A percentile compares a stretch with the other conserved stretches of the same genome.
Evolutionary conservation across 2,888 invertebrate species (phyloP).

Genomic region (Eudasyphora cyanicolor): DNA sequence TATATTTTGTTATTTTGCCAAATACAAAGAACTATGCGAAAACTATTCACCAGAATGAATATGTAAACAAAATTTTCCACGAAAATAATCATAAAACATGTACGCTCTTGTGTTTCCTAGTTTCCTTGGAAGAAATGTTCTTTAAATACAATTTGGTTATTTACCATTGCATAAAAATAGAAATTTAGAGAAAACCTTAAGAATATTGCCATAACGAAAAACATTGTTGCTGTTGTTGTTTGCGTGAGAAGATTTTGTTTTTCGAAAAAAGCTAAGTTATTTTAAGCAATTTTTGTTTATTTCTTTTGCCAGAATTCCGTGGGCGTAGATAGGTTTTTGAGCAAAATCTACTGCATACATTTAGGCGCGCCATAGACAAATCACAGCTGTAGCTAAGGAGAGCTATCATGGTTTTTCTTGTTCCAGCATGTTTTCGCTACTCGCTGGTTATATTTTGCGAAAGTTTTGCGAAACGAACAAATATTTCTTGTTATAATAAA

Average conservation of each 20-base stretch:
- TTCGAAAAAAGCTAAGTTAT: conserved; percentile 1
- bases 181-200: neutral
- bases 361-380: neutral
- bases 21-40: too few species aligned
- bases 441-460: neutral
- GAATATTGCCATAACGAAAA: neutral
- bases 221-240: neutral
- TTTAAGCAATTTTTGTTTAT: conserved; percentile 30
- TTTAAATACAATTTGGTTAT: conserved; percentile 10
- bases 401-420: neutral
- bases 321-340: neutral
- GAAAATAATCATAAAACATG: neutral
- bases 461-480: conserved; percentile 12
- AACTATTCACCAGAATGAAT: too few species aligned
- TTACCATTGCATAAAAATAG: neutral
- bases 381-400: conserved; percentile 1
- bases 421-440: neutral
- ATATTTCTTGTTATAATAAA: conserved; percentile 41
- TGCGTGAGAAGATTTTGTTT: neutral
- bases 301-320: neutral
- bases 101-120: neutral
- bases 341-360: conserved; percentile 29
- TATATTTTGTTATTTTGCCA: too few species aligned
- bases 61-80: too few species aligned
- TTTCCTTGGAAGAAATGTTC: neutral